Base-by-base conservation (phyloP, 2,113 vertebrate species). In the Colaptes auratus region DNA sequence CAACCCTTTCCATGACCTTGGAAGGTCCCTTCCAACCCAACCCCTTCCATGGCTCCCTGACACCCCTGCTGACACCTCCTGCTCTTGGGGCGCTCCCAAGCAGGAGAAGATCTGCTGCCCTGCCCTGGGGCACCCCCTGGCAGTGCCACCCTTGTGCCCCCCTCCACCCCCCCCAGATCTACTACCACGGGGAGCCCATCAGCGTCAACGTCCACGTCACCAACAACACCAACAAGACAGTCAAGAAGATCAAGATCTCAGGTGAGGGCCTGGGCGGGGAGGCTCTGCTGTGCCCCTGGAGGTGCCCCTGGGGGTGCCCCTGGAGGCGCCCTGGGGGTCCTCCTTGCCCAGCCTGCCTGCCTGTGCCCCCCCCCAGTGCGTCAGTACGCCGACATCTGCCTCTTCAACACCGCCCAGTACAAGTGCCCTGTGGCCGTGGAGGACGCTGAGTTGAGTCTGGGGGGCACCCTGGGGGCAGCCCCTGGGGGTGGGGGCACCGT, bases 371-470 rank as follows among this genome's bases (percentile, higher is more conserved):
- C 39, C 50, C 13, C 96, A 99, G 99, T 99, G 75, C 99, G 99
- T 78, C 99, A 99, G 87, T 99, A 99, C 6, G 99, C 99, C 0
- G 99, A 99, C 94, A 99, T 99, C 96, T 99, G 99, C 96, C 98
- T 99, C 64, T 99, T 99, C 98, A 99, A 99, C 98, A 99, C 99
- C 0, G 99, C 99, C 16, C 99, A 99, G 97, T 99, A 99, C 98
- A 99, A 99, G 95, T 99, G 99, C 61, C 99, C 99, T 0, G 99
- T 99, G 35, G 99, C 99, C 6, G 97, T 98, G 90, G 98, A 99
- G 80, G 99, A 99, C 46, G 98, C 99, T 0, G 99, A 99, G 99
- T 99, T 99, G 98, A 97, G 98, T 98, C 21, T 20, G 1, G 33
- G 58, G 59, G 42, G 59, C 58, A 23, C 39, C 1, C 3, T 2